phyloP scores from a whole-genome alignment of 2,113 vertebrate genomes.

The Centropus unirufus region DNA sequence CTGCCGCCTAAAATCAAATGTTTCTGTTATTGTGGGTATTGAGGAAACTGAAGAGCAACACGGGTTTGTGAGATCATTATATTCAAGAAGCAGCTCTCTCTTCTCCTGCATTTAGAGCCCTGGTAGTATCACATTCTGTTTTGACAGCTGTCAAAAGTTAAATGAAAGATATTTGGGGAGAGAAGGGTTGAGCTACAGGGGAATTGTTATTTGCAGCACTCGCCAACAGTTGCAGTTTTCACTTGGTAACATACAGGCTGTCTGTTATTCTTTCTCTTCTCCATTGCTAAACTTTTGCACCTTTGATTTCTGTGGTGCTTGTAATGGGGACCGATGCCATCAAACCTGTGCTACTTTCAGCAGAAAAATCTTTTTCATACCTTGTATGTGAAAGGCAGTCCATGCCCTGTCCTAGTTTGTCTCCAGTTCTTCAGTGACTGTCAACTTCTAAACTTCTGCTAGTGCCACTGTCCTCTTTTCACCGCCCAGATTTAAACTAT shows the following conservation, averaged over 20 bases:
- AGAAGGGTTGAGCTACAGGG: background rate
- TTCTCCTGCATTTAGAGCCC: background rate
- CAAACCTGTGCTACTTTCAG: background rate
- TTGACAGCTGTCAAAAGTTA: conserved; percentile 62
- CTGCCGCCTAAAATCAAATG: background rate
- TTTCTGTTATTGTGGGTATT: background rate
- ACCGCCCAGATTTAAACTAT: background rate
- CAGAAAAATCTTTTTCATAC: background rate
- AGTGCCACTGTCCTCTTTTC: background rate
- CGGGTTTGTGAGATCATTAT: background rate
- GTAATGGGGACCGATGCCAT: background rate
- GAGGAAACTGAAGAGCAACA: background rate
- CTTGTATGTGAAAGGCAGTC: background rate
- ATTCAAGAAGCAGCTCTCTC: background rate
- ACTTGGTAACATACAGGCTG: background rate
- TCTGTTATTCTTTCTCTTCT: background rate
- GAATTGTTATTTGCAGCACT: background rate
- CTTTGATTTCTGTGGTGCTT: background rate
- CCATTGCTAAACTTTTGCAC: background rate
- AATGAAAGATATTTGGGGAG: conserved; percentile 1
- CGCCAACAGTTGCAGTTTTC: background rate
- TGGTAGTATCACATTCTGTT: conserved; percentile 42
- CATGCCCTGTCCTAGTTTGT: background rate
- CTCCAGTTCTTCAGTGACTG: background rate
- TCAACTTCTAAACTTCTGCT: background rate